Base-by-base conservation (phyloP, 2,113 vertebrate genomes). In the Corydoras maculifer region DNA sequence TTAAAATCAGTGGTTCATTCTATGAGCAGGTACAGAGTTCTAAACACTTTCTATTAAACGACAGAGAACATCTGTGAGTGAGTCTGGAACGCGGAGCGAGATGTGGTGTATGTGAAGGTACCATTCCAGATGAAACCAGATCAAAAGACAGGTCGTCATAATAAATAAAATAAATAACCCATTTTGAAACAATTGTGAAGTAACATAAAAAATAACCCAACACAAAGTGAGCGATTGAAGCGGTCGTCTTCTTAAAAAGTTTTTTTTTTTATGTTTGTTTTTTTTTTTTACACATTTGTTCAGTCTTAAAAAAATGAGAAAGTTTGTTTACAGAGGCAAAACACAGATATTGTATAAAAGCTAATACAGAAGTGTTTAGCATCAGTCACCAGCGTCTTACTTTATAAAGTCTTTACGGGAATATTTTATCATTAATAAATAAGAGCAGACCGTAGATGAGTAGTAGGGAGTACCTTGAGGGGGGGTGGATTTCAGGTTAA, bases 141-240 rank as follows among this genome's bases (percentile, higher is more conserved):
- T 87, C 77, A 86, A 74, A 82, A 65, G n/a, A 57, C 6, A 13
- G 51, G 9, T 9, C 14, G 4, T 83, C 72, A 80, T 76, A 85
- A 89, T 88, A 88, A 88, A 82, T 87, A 85, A 84, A 87, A 87
- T 85, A 88, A 88, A 84, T 87, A 84, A 82, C 76, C 84, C 79
- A 80, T 82, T 82, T 83, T 30, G 67, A 80, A 86, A 68, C 68
- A 62, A 82, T 69, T 73, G 80, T 77, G 72, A 82, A n/a, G 63
- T 77, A 74, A 73, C 69, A 70, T 68, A 61, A 75, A 77, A 62
- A 81, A 62, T 73, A 78, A 73, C n/a, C 12, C 65, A 77, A 61
- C 68, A 74, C 80, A 79, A 74, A 67, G 62, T 77, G 65, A 80
- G 65, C 35, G 55, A 70, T 79, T 60, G 61, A 59, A 76, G 68